Evolutionary conservation across 2,113 vertebrate species (phyloP).

Genomic region (Phodopus roborovskii): DNA sequence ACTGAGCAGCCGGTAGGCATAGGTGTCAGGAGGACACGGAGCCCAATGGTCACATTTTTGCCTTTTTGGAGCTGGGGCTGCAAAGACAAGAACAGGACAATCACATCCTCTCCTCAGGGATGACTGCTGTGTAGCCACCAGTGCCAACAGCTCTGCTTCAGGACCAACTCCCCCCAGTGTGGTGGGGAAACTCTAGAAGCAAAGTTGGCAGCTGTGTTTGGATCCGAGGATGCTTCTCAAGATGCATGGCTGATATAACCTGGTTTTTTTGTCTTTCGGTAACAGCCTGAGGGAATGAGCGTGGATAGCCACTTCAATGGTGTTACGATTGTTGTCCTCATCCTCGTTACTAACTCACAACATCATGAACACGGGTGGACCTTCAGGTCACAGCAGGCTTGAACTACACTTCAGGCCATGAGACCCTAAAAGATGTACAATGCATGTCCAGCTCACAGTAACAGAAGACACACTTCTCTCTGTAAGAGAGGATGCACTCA

Average conservation of each 20-base stretch:
- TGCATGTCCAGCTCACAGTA: not conserved
- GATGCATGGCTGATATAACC: rapidly evolving
- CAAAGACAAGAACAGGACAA: not conserved
- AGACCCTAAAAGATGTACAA: not conserved
- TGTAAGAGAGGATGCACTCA: no score
- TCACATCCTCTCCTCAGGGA: rapidly evolving
- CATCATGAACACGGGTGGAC: not conserved
- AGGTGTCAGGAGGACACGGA: conserved; percentile 75
- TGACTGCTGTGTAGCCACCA: rapidly evolving
- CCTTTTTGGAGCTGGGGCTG: conserved; percentile 84
- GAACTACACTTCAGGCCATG: not conserved
- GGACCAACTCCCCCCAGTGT: not conserved
- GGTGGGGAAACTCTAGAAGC: rapidly evolving
- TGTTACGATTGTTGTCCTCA: not conserved
- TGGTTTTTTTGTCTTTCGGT: not conserved
- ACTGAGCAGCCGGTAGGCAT: conserved; percentile 84
- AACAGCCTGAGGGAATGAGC: no score
- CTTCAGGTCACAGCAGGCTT: not conserved
- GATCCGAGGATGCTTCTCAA: not conserved
- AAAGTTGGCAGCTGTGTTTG: not conserved
- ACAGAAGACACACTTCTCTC: not conserved
- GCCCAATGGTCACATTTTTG: conserved; percentile 88
- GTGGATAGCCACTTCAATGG: rapidly evolving
- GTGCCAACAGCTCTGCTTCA: rapidly evolving
- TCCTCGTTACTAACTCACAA: not conserved